Base-by-base conservation (phyloP, 30 jellyfish, hydroid and myxozoan genomes). In the Phacellophora camtschatica region DNA sequence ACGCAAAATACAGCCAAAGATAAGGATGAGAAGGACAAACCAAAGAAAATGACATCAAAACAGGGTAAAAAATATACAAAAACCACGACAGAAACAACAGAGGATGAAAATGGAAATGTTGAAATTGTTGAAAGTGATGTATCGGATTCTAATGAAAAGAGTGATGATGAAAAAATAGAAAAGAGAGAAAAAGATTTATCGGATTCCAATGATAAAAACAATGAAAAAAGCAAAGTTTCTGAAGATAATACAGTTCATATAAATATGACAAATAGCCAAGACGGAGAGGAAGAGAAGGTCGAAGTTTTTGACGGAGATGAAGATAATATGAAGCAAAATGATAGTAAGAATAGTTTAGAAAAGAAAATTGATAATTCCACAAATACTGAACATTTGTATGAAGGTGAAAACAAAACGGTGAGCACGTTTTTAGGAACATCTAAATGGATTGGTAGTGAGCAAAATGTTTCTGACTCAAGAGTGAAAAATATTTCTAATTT, bases 161-260 rank as follows among this genome's bases (percentile, higher is more conserved):
- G 51, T 28, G 91, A 80, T 34, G 91, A 80, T 23, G 91, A 80
- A 16, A 51, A 77, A 37, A 65, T 64, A 5, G 67, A 64, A 0
- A 84, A 80, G 30, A 84, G 83, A 0, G 49, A 66, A 25, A 27
- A 42, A 18, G 49, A 33, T 11, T 13, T 33, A 15, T n/a, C 16
- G 63, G 19, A 34, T 16, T 27, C 49, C 18, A 22, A 37, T 27
- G 29, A 41, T 13, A 57, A 27, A 11, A n/a, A 39, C 9, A 65
- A 53, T 31, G 3, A 22, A 12, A 76, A 42, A 15, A 72, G 42
- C 2, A 58, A 57, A 8, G 80, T 28, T 19, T 66, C 51, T 28
- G 36, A 32, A 7, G 56, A 27, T 41, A 41, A 28, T n/a, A 31
- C 57, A 4, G 49, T 7, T 5, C 22, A 71, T 35, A 42, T 16